Percentiles rank a stretch among this genome's conserved stretches.
Conservation (phyloP, 2,113 vertebrate species). For the Chloroceryle aenea region DNA sequence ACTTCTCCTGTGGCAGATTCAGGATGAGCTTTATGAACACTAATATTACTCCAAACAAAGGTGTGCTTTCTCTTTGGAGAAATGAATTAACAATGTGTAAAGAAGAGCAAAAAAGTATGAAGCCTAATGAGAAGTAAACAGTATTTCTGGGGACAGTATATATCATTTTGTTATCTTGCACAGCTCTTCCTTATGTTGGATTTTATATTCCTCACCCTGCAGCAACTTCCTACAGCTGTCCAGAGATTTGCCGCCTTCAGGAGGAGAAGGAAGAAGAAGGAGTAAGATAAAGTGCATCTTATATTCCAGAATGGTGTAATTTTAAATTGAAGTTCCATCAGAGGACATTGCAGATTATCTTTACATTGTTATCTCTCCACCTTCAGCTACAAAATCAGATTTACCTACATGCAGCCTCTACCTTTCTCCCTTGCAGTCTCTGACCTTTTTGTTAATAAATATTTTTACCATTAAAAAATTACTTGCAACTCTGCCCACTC, state of each 20-base stretch:
- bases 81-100: not conserved
- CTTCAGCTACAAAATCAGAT: not conserved
- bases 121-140: not conserved
- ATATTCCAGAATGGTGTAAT: not conserved
- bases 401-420: not conserved
- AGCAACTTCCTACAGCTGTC: not conserved
- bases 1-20: not conserved
- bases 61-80: not conserved
- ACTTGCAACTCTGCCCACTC: not conserved
- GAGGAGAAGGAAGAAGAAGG: not conserved
- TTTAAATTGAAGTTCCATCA: not conserved
- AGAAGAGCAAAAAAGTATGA: not conserved
- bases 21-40: not conserved
- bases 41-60: not conserved
- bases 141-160: not conserved
- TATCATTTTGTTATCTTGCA: not conserved
- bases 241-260: not conserved
- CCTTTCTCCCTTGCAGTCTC: not conserved
- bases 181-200: not conserved
- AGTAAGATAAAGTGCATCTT: not conserved
- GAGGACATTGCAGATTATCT: not conserved
- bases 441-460: not conserved
- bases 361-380: not conserved
- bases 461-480: not conserved
- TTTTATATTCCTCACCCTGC: not conserved